Percentiles rank a stretch among this genome's conserved stretches.
Conservation (phyloP, 2,888 invertebrate species). For the Thecocarcelia acutangulata region DNA sequence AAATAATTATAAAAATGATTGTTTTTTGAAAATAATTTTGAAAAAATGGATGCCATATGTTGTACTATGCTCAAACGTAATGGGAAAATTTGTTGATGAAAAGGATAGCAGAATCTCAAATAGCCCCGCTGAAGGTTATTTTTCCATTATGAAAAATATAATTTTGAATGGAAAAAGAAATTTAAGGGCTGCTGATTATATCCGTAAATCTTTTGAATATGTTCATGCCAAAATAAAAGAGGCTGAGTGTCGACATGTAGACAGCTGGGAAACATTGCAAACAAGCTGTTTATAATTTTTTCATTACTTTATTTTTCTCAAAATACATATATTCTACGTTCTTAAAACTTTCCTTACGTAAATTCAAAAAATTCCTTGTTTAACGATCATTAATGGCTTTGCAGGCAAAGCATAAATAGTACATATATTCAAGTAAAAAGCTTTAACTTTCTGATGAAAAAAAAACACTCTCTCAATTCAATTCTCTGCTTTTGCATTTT, state of each 20-base stretch:
- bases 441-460: no score
- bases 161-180: background rate
- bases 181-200: constrained; percentile 1
- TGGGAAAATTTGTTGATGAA: constrained; percentile 21
- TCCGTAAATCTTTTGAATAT: background rate
- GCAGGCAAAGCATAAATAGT: no score
- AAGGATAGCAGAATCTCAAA: constrained; percentile 15
- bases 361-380: no score
- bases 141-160: constrained; percentile 13
- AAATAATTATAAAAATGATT: background rate
- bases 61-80: constrained; percentile 6
- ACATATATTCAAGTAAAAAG: no score
- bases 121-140: constrained; percentile 15
- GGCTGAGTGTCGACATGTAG: background rate
- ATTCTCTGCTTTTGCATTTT: no score
- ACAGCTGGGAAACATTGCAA: no score
- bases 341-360: no score
- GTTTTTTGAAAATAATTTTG: constrained; percentile 2
- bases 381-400: no score
- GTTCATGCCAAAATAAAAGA: constrained; percentile 5
- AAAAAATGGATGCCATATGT: constrained; percentile 25
- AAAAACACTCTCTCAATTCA: no score
- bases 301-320: no score
- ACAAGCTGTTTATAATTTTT: no score
- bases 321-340: no score